Evolutionary conservation across 2,113 vertebrate species (phyloP), one percentile per base, ranked within the genome.

Genomic region (Heterotilapia buettikoferi): DNA sequence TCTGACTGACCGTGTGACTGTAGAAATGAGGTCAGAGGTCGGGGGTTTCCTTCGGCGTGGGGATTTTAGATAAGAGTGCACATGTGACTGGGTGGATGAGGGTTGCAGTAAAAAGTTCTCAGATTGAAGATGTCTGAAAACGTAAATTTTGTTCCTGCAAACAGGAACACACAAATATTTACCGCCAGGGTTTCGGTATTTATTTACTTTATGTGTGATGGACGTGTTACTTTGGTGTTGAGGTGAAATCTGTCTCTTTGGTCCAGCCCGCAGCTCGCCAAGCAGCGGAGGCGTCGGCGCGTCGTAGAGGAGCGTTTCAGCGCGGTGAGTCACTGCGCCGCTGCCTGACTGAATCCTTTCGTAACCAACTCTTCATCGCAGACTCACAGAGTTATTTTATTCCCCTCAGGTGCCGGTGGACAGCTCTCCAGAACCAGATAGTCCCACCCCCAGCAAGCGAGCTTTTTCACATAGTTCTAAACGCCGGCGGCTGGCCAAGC

Each of bases 391-490:
- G n/a, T 73, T 78, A 11, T 11, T 24, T 10, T 8, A 59, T 9
- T n/a, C 24, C 84, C 73, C 19, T 68, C 88, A 94, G 94, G 86
- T 56, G 50, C 52, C 7, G 0, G 9, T 31, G 1, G 9, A 14
- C 0, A 40, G 24, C 3, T 80, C 84, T 3, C 11, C 57, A 0
- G 43, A 47, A 19, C n/a, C 33, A 3, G 52, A 84, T 3, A 19
- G 3, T 2, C 6, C 56, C 9, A 1, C 3, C 9, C 2, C 9
- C 4, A 12, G 14, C 0, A 10, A 21, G 2, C 59, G 1, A 38
- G 40, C 47, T 21, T 89, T 89, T 6, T 63, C 91, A 5, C 86
- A 54, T 26, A 84, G 47, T n/a, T 47, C 83, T 26, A 96, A 96
- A 21, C 94, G 94, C 21, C 66, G 89, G 33, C 90, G 80, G 10